Evolutionary conservation across 2,888 invertebrate genomes (phyloP).

Genomic region (Caenorhabditis sinica): DNA sequence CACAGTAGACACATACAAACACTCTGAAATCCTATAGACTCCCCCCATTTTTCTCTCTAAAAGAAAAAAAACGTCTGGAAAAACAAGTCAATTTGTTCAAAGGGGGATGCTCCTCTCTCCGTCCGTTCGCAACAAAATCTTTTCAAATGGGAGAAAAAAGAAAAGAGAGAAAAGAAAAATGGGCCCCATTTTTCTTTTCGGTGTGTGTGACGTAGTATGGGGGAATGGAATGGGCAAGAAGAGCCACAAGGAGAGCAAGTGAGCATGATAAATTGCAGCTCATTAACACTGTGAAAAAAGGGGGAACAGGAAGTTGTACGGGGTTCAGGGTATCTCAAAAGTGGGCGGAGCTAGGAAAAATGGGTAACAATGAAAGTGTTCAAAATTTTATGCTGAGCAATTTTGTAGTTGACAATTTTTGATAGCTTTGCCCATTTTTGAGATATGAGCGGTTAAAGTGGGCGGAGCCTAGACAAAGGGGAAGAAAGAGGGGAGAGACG

Average conservation of each 20-base stretch:
- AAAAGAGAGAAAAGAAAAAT: background rate
- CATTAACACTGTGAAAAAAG: background rate
- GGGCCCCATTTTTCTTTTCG: background rate
- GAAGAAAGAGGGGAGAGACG: too few relatives aligned
- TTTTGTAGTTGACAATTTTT: background rate
- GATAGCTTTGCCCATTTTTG: background rate
- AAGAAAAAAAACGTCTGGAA: slow-evolving; percentile 29
- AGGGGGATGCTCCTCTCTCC: background rate
- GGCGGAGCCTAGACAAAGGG: too few relatives aligned
- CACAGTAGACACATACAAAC: background rate
- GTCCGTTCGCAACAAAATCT: slow-evolving; percentile 28
- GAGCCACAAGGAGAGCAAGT: background rate
- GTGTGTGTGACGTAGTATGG: background rate
- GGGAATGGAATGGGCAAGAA: too few relatives aligned
- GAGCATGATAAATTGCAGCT: slow-evolving; percentile 1
- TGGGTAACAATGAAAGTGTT: background rate
- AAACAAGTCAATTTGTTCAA: slow-evolving; percentile 38
- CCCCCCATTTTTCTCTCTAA: too few relatives aligned
- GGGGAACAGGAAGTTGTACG: background rate
- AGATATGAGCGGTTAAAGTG: background rate
- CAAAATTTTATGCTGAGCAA: background rate
- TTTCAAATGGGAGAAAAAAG: slow-evolving; percentile 10
- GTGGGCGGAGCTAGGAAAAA: background rate
- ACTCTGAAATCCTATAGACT: background rate
- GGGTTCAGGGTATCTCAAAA: background rate